These are phyloP conservation scores for Lethenteron reissneri DNA, from an alignment of 2,113 vertebrate species.

Conservation along the genomic window DNA sequence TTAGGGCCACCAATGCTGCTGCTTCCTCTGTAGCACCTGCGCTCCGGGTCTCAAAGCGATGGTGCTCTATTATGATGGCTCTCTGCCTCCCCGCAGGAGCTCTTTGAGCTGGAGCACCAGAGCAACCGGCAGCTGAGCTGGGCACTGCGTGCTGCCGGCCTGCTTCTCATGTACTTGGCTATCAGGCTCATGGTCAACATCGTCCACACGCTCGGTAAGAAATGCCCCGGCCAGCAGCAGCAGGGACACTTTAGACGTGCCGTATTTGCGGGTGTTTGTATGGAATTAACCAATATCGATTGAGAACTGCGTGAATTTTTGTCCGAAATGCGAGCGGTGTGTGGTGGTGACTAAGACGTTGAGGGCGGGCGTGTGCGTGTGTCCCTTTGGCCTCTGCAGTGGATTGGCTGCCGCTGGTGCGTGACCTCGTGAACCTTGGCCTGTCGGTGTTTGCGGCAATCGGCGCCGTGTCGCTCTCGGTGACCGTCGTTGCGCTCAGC, in stretches of 20 bases:
- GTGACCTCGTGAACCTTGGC: slow-evolving; percentile 57
- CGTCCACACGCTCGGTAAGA: slow-evolving; percentile 55
- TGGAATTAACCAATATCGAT: too few species aligned
- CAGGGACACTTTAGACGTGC: too few species aligned
- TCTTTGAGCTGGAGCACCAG: slow-evolving; percentile 51
- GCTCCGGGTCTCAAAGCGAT: too few species aligned
- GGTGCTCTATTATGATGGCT: too few species aligned
- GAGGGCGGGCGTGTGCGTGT: too few species aligned
- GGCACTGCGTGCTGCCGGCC: slow-evolving; percentile 56
- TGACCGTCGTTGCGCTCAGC: slow-evolving; percentile 40
- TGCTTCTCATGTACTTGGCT: slow-evolving; percentile 69
- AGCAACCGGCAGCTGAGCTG: slow-evolving; percentile 57
- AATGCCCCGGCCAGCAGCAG: neutral
- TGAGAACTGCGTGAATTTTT: too few species aligned
- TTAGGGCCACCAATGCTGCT: too few species aligned
- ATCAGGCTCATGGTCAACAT: slow-evolving; percentile 61
- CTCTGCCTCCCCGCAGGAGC: slow-evolving; percentile 32
- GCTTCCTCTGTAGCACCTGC: too few species aligned
- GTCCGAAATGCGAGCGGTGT: too few species aligned
- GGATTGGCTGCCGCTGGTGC: slow-evolving; percentile 72
- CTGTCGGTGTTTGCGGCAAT: slow-evolving; percentile 60
- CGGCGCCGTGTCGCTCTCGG: slow-evolving; percentile 44
- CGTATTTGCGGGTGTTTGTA: too few species aligned
- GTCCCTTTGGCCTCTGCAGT: slow-evolving; percentile 27
- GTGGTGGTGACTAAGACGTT: too few species aligned